Percentiles rank a stretch among this genome's conserved stretches.
phyloP scores from a whole-genome alignment of 2,797 vertebrate species.

The Arnoldichthys spilopterus region DNA sequence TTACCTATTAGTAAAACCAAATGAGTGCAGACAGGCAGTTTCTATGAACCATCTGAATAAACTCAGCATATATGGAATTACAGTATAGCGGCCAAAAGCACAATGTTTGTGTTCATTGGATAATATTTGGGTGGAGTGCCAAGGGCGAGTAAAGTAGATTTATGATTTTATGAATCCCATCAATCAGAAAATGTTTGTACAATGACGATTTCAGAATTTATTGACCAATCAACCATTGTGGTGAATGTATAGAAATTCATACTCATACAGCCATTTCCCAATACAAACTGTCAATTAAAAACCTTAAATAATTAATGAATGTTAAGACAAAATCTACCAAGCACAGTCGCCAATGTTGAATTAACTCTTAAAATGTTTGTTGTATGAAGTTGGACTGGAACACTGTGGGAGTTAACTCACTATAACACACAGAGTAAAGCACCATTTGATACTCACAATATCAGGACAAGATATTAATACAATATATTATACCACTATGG shows the following conservation, averaged over 20 bases:
- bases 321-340: not conserved
- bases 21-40: not conserved
- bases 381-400: no score
- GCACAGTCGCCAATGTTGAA: no score
- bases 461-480: no score
- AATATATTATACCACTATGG: no score
- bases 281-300: not conserved
- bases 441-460: no score
- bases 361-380: no score
- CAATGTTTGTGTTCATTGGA: slow-evolving; percentile 17
- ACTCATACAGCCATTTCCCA: not conserved
- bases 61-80: slow-evolving; percentile 14
- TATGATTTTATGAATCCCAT: slow-evolving; percentile 13
- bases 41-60: slow-evolving; percentile 1
- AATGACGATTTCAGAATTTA: not conserved
- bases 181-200: slow-evolving; percentile 15
- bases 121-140: slow-evolving; percentile 19
- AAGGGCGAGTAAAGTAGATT: slow-evolving; percentile 2
- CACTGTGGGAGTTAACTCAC: no score
- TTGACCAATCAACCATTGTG: not conserved
- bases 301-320: not conserved
- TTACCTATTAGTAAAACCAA: not conserved
- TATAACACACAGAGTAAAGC: no score
- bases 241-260: not conserved
- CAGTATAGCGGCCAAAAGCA: slow-evolving; percentile 2